Evolutionary conservation across 2,888 invertebrate genomes (phyloP).

Genomic region (Zelleria hepariella): DNA sequence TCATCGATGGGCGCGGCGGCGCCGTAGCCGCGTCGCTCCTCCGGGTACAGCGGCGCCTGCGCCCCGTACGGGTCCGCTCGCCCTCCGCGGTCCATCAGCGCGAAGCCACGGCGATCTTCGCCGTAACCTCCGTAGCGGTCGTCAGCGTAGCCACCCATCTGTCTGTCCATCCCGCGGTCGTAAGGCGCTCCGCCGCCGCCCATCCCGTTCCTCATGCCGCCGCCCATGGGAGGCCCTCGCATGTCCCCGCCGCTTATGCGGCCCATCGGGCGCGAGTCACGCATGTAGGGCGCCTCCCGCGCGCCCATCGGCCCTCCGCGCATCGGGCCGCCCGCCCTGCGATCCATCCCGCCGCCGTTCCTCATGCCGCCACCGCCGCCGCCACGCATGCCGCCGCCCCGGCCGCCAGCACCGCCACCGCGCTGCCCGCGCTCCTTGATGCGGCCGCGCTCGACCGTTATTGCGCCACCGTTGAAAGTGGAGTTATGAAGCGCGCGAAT

Average conservation of each 20-base stretch:
- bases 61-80: conserved; percentile 47
- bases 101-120: conserved; percentile 59
- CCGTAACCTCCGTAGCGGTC: conserved; percentile 59
- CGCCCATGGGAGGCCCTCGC: conserved; percentile 42
- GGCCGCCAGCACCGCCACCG: conserved; percentile 58
- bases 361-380: conserved; percentile 65
- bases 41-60: conserved; percentile 30
- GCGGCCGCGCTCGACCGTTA: conserved; percentile 87
- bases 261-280: conserved; percentile 32
- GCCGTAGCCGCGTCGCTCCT: conserved; percentile 36
- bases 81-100: conserved; percentile 45
- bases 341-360: conserved; percentile 43
- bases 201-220: conserved; percentile 53
- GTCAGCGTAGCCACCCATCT: conserved; percentile 40
- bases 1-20: conserved; percentile 14
- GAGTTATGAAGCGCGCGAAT: conserved; percentile 85
- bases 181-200: conserved; percentile 31
- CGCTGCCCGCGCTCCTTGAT: conserved; percentile 79
- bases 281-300: conserved; percentile 50
- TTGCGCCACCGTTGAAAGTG: conserved; percentile 85
- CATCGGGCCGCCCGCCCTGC: conserved; percentile 46
- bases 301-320: conserved; percentile 28
- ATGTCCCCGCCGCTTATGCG: conserved; percentile 30
- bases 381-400: conserved; percentile 37
- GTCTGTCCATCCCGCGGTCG: conserved; percentile 43